Evolutionary conservation across 2,113 vertebrate genomes (phyloP).

Genomic region (Trochalopteron elliotii): DNA sequence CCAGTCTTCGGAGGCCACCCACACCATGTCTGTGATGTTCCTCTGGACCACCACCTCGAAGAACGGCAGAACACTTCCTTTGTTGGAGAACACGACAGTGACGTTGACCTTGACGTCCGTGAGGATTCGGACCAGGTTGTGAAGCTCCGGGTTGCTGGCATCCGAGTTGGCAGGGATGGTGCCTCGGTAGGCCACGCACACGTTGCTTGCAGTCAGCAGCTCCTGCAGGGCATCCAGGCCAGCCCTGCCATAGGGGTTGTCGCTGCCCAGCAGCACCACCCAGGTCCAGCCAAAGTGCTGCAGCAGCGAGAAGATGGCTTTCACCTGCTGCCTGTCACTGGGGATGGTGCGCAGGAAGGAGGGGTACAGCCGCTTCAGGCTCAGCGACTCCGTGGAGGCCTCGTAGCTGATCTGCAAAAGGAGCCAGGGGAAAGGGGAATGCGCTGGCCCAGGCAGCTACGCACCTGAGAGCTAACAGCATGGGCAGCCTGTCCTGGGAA

Average conservation of each 20-base stretch:
- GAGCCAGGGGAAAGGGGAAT: neutral
- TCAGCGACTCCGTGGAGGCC: slow-evolving; percentile 68
- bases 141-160: neutral
- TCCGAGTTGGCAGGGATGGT: neutral
- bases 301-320: slow-evolving; percentile 74
- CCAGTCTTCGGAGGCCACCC: slow-evolving; percentile 84
- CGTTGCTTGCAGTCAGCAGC: neutral
- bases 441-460: rapidly evolving
- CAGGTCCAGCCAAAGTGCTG: slow-evolving; percentile 81
- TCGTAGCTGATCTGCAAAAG: slow-evolving; percentile 79
- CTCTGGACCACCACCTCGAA: slow-evolving; percentile 72
- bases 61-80: neutral
- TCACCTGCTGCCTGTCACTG: slow-evolving; percentile 73
- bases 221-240: slow-evolving; percentile 59
- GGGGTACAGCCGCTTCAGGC: slow-evolving; percentile 71
- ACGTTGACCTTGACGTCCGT: neutral
- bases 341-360: slow-evolving; percentile 83
- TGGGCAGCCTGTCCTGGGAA: rapidly evolving
- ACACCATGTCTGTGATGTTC: slow-evolving; percentile 79
- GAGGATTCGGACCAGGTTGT: slow-evolving; percentile 56
- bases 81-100: slow-evolving; percentile 58
- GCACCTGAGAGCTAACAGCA: neutral
- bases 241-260: slow-evolving; percentile 64
- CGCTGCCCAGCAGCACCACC: slow-evolving; percentile 76
- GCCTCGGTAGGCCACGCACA: slow-evolving; percentile 78